Percentiles rank a stretch among this genome's conserved stretches.
These are phyloP conservation scores for Callimorpha dominula DNA, from an alignment of 2,888 invertebrate genomes.

Conservation along the genomic window DNA sequence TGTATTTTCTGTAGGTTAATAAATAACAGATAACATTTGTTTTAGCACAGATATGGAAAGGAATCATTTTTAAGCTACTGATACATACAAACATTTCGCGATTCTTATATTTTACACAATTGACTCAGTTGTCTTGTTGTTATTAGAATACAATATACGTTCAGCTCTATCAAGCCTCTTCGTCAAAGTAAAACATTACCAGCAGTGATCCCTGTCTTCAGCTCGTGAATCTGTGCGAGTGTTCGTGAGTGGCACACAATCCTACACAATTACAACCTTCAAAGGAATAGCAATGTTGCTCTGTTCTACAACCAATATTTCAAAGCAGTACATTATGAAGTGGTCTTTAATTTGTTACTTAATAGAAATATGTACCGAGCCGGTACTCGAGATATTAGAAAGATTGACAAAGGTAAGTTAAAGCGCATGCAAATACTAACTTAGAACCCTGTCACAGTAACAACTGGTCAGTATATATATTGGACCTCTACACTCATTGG, in stretches of 20 bases:
- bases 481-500: conserved; percentile 34
- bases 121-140: too few species aligned
- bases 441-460: conserved; percentile 44
- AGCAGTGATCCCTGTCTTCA: too few species aligned
- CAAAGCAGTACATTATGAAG: not conserved
- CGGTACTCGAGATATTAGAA: conserved; percentile 12
- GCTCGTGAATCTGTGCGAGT: not conserved
- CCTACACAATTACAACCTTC: not conserved
- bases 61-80: too few species aligned
- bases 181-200: too few species aligned
- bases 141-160: too few species aligned
- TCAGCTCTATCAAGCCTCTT: too few species aligned
- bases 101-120: too few species aligned
- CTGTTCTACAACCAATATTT: not conserved
- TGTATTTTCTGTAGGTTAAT: too few species aligned
- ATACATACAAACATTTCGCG: too few species aligned
- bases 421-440: conserved; percentile 22
- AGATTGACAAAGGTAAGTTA: conserved; percentile 12
- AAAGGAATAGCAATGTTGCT: not conserved
- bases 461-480: conserved; percentile 36
- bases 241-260: not conserved
- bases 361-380: not conserved
- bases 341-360: not conserved
- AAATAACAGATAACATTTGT: too few species aligned
- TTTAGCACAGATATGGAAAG: too few species aligned